Conservation (phyloP, 1,140 invertebrate species). For the Pararge aegeria region DNA sequence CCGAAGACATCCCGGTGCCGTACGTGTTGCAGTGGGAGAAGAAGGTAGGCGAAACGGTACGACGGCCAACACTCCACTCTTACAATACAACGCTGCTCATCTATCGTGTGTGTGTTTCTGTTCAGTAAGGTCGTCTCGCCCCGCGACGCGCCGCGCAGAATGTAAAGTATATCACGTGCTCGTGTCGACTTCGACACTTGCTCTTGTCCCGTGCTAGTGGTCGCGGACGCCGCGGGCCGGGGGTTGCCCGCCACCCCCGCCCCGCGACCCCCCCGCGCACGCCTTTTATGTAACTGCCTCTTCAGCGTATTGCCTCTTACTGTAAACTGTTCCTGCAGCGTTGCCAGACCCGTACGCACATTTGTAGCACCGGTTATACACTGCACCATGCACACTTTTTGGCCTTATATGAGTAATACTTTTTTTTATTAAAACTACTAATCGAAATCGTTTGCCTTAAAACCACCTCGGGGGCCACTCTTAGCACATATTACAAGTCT, state of each 20-base stretch:
- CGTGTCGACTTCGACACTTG: slow-evolving; percentile 53
- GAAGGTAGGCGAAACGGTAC: slow-evolving; percentile 97
- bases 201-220: slow-evolving; percentile 64
- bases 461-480: no score
- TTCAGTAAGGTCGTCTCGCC: slow-evolving; percentile 74
- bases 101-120: slow-evolving; percentile 75
- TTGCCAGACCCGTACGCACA: slow-evolving; percentile 4
- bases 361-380: no score
- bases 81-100: slow-evolving; percentile 79
- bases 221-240: slow-evolving; percentile 62
- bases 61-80: slow-evolving; percentile 87
- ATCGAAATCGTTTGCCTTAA: no score
- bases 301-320: slow-evolving; percentile 66
- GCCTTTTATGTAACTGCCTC: slow-evolving; percentile 66
- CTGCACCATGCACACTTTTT: no score
- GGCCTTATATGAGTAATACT: no score
- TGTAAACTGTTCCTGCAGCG: background rate
- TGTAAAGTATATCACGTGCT: slow-evolving; percentile 69
- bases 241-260: slow-evolving; percentile 41
- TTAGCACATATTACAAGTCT: no score
- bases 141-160: slow-evolving; percentile 66
- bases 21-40: slow-evolving; percentile 99
- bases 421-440: no score
- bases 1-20: slow-evolving; percentile 95
- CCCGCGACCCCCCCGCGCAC: slow-evolving; percentile 56